phyloP scores from a whole-genome alignment of 2,888 invertebrate species.

The Lysandra bellargus region DNA sequence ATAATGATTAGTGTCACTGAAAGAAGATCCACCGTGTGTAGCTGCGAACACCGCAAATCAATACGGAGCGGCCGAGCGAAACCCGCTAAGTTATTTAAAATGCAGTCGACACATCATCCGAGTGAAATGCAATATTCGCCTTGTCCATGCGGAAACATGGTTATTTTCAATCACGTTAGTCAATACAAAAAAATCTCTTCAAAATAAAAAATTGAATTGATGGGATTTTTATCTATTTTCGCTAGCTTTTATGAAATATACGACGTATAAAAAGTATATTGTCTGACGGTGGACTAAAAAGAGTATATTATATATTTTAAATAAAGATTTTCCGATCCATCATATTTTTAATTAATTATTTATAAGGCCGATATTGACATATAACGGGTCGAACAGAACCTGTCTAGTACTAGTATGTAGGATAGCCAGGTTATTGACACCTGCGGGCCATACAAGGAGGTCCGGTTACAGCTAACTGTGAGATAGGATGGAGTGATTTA shows the following conservation, averaged over 20 bases:
- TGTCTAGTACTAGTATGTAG: conserved; percentile 31
- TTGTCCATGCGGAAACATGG: conserved; percentile 66
- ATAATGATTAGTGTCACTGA: conserved; percentile 5
- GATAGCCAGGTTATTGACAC: conserved; percentile 33
- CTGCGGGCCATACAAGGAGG: conserved; percentile 26
- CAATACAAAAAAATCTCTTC: conserved; percentile 42
- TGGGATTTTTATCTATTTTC: conserved; percentile 25
- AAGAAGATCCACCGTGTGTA: background rate
- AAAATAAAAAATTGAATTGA: conserved; percentile 37
- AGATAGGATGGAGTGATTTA: conserved; percentile 24
- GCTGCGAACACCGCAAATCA: conserved; percentile 60
- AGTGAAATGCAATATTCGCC: conserved; percentile 75
- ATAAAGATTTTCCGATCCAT: background rate
- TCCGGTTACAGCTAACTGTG: conserved; percentile 28
- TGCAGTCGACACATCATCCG: conserved; percentile 75
- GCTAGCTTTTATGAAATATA: background rate
- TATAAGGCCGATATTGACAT: conserved; percentile 3
- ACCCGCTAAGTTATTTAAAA: conserved; percentile 75
- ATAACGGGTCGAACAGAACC: conserved; percentile 29
- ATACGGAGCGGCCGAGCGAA: conserved; percentile 53
- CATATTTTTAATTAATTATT: background rate
- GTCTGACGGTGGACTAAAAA: background rate
- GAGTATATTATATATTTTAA: background rate
- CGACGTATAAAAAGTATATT: background rate
- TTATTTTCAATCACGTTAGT: conserved; percentile 64